Evolutionary conservation across 1,140 invertebrate species (phyloP), one percentile per base, ranked within the genome.

Genomic region (Andricus grossulariae): DNA sequence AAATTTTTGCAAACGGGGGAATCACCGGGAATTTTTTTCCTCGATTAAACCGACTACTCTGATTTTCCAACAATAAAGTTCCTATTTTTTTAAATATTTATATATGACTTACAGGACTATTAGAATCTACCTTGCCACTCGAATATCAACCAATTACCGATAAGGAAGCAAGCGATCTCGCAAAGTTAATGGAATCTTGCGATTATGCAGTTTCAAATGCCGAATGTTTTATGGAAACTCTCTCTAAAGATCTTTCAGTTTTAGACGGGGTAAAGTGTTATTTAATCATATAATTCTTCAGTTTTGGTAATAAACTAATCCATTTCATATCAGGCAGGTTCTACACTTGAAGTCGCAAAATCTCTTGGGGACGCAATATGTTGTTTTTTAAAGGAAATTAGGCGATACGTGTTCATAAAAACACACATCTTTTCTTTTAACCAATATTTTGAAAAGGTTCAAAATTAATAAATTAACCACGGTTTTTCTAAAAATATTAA

Each of bases 71-170:
- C 4, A 32, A 32, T 32, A 32, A 71, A 80, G 1, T 54, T 21
- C 3, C 18, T 57, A 19, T 12, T 1, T 57, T 10, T 21, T 60
- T 32, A 8, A 60, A 32, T 32, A 32, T 21, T 15, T 3, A 32
- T 10, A 66, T 8, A 32, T 39, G 16, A 66, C n/a, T 66, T 39
- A 51, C 74, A 90, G 90, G 91, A 78, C 80, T 91, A 74, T 75
- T 91, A 66, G 81, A 87, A 79, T 87, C 88, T 18, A 79, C 80
- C 18, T 39, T 82, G 21, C 74, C 84, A 77, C 84, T 93, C 73
- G 96, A 97, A 87, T 97, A 97, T 89, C 95, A 97, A 87, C 96
- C 96, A 11, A 93, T 98, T 51, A 96, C 96, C 2, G 93, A 95
- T 72, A 95, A 95, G 87, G 97, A 98, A 91, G 94, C 94, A 77